Evolutionary conservation across 2,113 vertebrate species (phyloP).

Genomic region (Colossoma macropomum): DNA sequence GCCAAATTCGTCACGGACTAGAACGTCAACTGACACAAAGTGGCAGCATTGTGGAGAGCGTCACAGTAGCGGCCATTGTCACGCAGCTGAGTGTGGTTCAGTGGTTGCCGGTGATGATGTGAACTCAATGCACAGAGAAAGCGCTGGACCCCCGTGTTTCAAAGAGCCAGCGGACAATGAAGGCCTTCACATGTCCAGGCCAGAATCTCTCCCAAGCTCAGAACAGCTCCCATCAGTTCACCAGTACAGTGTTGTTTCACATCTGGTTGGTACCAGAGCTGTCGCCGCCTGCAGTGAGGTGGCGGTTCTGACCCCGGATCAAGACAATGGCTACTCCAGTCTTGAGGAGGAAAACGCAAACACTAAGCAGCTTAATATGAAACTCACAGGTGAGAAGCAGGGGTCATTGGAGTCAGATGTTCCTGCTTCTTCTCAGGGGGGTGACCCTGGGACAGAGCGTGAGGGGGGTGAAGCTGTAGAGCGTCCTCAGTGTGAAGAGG

Average conservation of each 20-base stretch:
- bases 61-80: slow-evolving; percentile 54
- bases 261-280: slow-evolving; percentile 42
- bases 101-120: slow-evolving; percentile 24
- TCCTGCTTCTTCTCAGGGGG: neutral
- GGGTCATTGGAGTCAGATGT: neutral
- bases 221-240: slow-evolving; percentile 38
- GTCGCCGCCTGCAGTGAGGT: slow-evolving; percentile 56
- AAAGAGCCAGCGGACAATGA: slow-evolving; percentile 62
- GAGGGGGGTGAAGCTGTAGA: slow-evolving; percentile 23
- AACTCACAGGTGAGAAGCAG: neutral
- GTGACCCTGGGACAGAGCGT: neutral
- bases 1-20: slow-evolving; percentile 37
- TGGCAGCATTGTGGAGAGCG: slow-evolving; percentile 32
- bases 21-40: slow-evolving; percentile 26
- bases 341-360: slow-evolving; percentile 85
- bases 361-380: slow-evolving; percentile 47
- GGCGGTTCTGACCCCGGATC: slow-evolving; percentile 77
- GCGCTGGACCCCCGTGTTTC: slow-evolving; percentile 63
- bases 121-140: slow-evolving; percentile 64
- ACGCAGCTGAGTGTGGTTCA: slow-evolving; percentile 40
- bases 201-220: slow-evolving; percentile 42
- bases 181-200: slow-evolving; percentile 52
- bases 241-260: neutral
- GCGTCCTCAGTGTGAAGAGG: neutral
- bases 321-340: slow-evolving; percentile 86